Conservation (phyloP, 2,888 invertebrate genomes). For the Nephrotoma flavescens region DNA sequence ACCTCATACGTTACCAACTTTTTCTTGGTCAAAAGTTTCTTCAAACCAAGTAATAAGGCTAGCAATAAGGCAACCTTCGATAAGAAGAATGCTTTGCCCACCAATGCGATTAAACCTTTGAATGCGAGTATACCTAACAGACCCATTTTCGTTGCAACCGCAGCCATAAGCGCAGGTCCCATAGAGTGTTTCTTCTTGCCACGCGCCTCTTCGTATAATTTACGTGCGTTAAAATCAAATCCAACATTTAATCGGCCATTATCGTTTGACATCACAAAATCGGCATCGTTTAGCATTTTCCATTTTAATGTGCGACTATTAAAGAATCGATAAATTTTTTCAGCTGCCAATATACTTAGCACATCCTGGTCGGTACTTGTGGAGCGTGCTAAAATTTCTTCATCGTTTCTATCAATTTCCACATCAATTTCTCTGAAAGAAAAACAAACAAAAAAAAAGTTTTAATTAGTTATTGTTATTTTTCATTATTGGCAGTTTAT, state of each 20-base stretch:
- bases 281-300: slow-evolving; percentile 62
- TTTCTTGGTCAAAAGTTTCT: slow-evolving; percentile 62
- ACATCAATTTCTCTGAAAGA: slow-evolving; percentile 20
- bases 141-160: slow-evolving; percentile 66
- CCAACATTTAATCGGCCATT: slow-evolving; percentile 44
- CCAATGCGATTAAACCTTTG: slow-evolving; percentile 64
- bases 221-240: slow-evolving; percentile 49
- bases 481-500: too few relatives aligned
- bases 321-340: slow-evolving; percentile 62
- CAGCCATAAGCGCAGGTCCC: slow-evolving; percentile 50
- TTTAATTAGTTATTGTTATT: too few relatives aligned
- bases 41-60: slow-evolving; percentile 66
- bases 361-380: slow-evolving; percentile 43
- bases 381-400: slow-evolving; percentile 34
- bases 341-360: slow-evolving; percentile 47
- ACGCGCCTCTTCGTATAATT: slow-evolving; percentile 46
- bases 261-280: slow-evolving; percentile 55
- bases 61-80: slow-evolving; percentile 71
- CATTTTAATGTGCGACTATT: slow-evolving; percentile 63
- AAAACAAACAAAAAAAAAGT: background rate
- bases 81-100: slow-evolving; percentile 71
- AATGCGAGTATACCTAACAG: slow-evolving; percentile 65
- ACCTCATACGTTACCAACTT: slow-evolving; percentile 52
- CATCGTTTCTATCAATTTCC: slow-evolving; percentile 39
- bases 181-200: slow-evolving; percentile 54